phyloP scores from a whole-genome alignment of 2,113 vertebrate genomes.

The Anguilla japonica region DNA sequence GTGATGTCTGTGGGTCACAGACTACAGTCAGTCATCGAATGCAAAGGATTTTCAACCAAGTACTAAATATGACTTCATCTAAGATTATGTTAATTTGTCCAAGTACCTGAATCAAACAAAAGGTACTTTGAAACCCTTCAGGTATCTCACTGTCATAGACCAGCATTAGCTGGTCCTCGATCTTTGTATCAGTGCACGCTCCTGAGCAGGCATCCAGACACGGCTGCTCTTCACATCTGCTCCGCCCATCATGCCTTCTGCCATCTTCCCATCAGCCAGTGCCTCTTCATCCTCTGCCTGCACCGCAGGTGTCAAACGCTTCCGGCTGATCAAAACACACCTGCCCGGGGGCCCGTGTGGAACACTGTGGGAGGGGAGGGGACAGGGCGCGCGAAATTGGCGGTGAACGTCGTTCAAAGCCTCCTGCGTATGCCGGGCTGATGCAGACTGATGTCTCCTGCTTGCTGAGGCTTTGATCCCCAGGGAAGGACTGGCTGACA shows the following conservation, averaged over 20 bases:
- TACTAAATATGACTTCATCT: no score
- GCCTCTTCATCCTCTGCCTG: background rate
- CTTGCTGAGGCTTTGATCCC: slow-evolving; percentile 16
- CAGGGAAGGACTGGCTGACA: slow-evolving; percentile 12
- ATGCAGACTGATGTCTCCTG: slow-evolving; percentile 9
- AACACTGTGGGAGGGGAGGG: background rate
- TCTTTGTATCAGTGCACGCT: background rate
- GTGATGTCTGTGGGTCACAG: no score
- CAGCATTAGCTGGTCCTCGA: background rate
- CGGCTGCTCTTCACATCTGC: background rate
- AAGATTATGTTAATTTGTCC: no score
- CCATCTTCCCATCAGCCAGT: slow-evolving; percentile 3
- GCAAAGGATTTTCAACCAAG: no score
- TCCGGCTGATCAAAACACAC: slow-evolving; percentile 19
- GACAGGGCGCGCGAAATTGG: background rate
- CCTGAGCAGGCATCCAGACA: background rate
- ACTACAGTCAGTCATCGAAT: no score
- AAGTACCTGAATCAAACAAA: background rate
- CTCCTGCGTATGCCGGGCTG: slow-evolving; percentile 27
- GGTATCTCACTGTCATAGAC: background rate
- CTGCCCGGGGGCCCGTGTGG: background rate
- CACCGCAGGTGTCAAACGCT: background rate
- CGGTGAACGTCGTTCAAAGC: slow-evolving; percentile 12
- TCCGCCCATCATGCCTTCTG: background rate
- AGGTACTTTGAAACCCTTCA: background rate